phyloP scores from a whole-genome alignment of 2,888 invertebrate species.

The Bombyx huttoni region DNA sequence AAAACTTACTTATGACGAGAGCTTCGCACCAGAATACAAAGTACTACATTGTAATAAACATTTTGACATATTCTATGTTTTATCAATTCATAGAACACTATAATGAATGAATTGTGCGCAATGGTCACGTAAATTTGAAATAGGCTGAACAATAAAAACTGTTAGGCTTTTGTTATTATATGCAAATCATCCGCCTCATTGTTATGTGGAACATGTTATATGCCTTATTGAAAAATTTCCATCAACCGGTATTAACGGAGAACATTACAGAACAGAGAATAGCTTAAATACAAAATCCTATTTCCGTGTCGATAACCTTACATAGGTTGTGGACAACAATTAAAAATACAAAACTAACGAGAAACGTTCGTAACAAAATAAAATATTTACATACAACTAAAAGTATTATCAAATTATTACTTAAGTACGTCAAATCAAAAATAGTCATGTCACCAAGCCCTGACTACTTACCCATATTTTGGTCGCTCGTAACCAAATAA shows the following conservation, averaged over 20 bases:
- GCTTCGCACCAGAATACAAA: neutral
- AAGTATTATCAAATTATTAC: neutral
- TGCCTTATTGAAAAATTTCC: neutral
- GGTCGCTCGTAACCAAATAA: too few relatives aligned
- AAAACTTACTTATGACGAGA: neutral
- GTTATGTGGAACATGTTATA: neutral
- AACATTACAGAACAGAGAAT: neutral
- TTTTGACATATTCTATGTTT: conserved; percentile 3
- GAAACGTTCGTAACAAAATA: neutral
- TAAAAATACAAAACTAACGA: neutral
- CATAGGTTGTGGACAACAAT: neutral
- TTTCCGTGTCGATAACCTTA: neutral
- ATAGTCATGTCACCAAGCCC: too few relatives aligned
- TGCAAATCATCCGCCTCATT: neutral
- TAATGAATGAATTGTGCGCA: neutral
- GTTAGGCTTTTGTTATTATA: conserved; percentile 1
- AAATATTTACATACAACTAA: too few relatives aligned
- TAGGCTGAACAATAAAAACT: neutral
- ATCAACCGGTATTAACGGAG: neutral
- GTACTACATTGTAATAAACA: neutral
- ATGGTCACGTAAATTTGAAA: neutral
- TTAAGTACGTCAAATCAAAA: too few relatives aligned
- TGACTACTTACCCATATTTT: too few relatives aligned
- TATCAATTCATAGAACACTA: neutral
- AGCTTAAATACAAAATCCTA: neutral